Base-by-base conservation (phyloP, 2,797 vertebrate species). In the Molothrus aeneus region DNA sequence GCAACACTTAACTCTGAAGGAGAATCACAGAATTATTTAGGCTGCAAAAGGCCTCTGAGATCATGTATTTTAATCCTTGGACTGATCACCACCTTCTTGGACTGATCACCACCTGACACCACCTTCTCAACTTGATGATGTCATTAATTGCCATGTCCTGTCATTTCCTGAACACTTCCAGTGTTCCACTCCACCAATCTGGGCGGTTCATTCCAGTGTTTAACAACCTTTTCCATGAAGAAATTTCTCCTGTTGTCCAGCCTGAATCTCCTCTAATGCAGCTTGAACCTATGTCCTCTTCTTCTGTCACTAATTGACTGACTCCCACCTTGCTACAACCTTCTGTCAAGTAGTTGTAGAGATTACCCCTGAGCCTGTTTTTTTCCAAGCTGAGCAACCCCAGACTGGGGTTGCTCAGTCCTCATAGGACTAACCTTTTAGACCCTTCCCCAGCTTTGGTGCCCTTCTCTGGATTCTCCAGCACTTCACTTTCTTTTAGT, bases 251-350 rank as follows among this genome's bases (percentile, higher is more conserved):
- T 70, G 5, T 31, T 31, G 5, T 43, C 8, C 13, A 51, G 26
- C 8, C 10, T 20, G 17, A 70, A 60, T 70, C 13, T 61, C 7
- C 8, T 70, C 8, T 40, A 17, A 40, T 61, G 13, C 26, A 60
- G 2, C 25, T 42, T 60, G 32, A 42, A 40, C 4, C 45, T 31
- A 6, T 31, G 12, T 50, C 15, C 10, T 60, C 19, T n/a, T 69
- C 31, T 59, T 16, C 25, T 69, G 29, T n/a, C 15, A 48, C 9
- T 59, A 40, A 57, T 3, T 34, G 34, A 47, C 9, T 0, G 0
- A 14, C 4, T 2, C n/a, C 7, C 16, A 48, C 2, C 25, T 31
- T 34, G 7, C 7, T 56, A 4, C 42, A 73, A 5, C 19, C n/a
- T 56, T 45, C 10, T 64, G 10, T 29, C 34, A 25, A 31, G 34